These are phyloP conservation scores for Polymixis lichenea DNA, from an alignment of 2,888 invertebrate species.

Conservation along the genomic window DNA sequence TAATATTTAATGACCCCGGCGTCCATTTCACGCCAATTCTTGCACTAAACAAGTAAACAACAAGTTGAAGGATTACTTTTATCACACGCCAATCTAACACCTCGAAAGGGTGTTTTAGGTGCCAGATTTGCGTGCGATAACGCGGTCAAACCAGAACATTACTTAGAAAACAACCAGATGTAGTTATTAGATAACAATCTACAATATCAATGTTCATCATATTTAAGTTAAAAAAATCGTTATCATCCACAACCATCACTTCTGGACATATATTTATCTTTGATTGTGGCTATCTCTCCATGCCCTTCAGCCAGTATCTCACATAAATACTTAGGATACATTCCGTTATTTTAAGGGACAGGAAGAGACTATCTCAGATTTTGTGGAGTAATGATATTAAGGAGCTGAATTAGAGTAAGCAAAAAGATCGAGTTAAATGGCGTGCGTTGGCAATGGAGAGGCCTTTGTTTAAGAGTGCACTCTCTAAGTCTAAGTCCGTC, in stretches of 20 bases:
- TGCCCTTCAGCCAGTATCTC: not conserved
- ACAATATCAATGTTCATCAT: not conserved
- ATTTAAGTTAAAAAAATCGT: not conserved
- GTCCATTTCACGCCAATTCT: not conserved
- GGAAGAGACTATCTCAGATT: not conserved
- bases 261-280: not conserved
- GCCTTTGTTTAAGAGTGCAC: too few species aligned
- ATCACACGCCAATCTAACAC: slow-evolving; percentile 31
- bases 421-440: not conserved
- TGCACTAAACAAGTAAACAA: slow-evolving; percentile 1
- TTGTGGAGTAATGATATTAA: not conserved
- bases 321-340: not conserved
- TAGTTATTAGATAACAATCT: not conserved
- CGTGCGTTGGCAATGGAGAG: not conserved
- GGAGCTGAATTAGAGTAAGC: not conserved
- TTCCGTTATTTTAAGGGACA: not conserved
- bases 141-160: not conserved
- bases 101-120: not conserved
- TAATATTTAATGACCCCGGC: not conserved
- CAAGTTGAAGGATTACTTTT: not conserved
- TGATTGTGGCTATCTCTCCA: not conserved
- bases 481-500: too few species aligned
- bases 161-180: not conserved
- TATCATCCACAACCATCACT: not conserved
- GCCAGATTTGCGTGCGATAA: not conserved